phyloP scores from a whole-genome alignment of 30 jellyfish, hydroid and myxozoan species.

The Cassiopea andromeda region DNA sequence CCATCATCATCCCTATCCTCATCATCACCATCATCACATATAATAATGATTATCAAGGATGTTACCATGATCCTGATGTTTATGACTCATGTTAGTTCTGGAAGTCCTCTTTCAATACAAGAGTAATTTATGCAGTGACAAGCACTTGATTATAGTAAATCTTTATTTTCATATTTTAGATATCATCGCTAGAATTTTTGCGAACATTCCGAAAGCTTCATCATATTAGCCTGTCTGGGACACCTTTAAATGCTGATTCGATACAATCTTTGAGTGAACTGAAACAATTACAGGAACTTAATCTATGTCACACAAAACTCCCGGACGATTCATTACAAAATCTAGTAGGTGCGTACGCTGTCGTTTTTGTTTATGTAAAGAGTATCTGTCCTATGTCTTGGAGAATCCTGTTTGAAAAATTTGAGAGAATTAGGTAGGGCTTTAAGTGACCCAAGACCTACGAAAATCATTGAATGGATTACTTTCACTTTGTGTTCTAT shows the following conservation, averaged over 20 bases:
- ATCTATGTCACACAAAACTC: conserved; percentile 32
- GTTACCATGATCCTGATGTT: no score
- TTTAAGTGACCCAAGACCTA: no score
- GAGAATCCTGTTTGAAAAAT: no score
- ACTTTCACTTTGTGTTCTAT: no score
- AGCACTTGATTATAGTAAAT: background rate
- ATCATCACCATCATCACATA: no score
- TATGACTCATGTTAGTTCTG: background rate
- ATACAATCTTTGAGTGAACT: conserved; percentile 4
- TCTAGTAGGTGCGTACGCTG: conserved; percentile 25
- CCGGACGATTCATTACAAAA: conserved; percentile 33
- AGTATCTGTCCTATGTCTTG: no score
- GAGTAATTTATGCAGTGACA: background rate
- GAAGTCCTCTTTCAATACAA: background rate
- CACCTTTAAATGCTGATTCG: conserved; percentile 15
- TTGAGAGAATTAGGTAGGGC: no score
- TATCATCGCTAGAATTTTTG: conserved; percentile 29
- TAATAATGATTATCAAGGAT: no score
- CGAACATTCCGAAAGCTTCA: conserved; percentile 2
- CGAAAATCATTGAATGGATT: no score
- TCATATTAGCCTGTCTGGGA: conserved; percentile 41
- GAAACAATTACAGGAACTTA: conserved; percentile 15
- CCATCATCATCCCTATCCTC: no score
- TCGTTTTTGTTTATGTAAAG: background rate
- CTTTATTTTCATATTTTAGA: background rate